A percentile compares a stretch with the other conserved stretches of the same genome.
Conservation (phyloP, 2,113 vertebrate genomes). For the Seriola dumerili region DNA sequence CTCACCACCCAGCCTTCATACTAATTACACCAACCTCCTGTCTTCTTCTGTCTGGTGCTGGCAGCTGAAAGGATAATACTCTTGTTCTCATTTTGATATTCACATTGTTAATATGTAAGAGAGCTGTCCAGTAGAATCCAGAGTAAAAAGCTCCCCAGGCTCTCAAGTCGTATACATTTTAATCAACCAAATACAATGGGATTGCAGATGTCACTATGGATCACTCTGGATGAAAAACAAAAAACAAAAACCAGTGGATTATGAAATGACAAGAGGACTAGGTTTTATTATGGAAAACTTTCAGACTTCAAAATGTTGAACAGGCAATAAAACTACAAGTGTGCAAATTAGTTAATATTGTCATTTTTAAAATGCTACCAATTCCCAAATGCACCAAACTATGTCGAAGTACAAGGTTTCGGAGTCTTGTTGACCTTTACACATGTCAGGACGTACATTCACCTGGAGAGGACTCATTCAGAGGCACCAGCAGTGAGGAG, state of each 20-base stretch:
- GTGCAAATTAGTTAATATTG: conserved; percentile 1
- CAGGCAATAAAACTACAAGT: conserved; percentile 2
- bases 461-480: background rate
- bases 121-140: conserved; percentile 6
- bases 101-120: background rate
- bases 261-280: background rate
- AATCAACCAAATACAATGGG: background rate
- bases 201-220: background rate
- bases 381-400: conserved; percentile 15
- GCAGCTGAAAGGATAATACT: background rate
- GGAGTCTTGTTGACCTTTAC: conserved; percentile 54
- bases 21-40: conserved; percentile 4
- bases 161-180: background rate
- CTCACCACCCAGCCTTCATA: background rate
- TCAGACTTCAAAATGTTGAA: conserved; percentile 11
- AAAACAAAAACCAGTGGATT: background rate
- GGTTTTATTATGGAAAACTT: background rate
- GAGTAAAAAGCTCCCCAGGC: background rate
- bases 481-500: background rate
- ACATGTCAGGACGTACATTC: conserved; percentile 3
- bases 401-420: conserved; percentile 1
- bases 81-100: background rate
- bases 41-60: conserved; percentile 5
- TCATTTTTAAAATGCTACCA: conserved; percentile 6
- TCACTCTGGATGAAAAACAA: background rate